Evolutionary conservation across 2,113 vertebrate genomes (phyloP).

Genomic region (Calyptommatus sinebrachiatus): DNA sequence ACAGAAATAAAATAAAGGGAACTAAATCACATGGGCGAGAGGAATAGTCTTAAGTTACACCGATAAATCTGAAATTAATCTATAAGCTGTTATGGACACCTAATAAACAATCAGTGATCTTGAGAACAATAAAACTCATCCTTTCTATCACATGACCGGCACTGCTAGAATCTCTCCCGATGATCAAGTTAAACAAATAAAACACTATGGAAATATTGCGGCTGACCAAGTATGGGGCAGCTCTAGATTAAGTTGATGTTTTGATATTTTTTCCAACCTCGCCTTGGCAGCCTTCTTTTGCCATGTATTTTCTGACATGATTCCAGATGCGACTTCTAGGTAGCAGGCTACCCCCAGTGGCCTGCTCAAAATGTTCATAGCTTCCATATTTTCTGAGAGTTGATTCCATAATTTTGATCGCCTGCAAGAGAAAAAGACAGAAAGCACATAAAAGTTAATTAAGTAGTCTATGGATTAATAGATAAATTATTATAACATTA

Average conservation of each 20-base stretch:
- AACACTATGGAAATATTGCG: not conserved
- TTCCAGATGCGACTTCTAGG: constrained; percentile 85
- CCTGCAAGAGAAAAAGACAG: constrained; percentile 67
- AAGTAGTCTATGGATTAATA: rapidly evolving
- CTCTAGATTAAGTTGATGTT: not conserved
- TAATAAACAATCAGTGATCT: too few species aligned
- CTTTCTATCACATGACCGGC: too few species aligned
- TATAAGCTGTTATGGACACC: too few species aligned
- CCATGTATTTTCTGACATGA: constrained; percentile 90
- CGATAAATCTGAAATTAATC: too few species aligned
- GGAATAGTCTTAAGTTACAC: too few species aligned
- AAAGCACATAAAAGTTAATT: not conserved
- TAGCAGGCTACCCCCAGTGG: constrained; percentile 86
- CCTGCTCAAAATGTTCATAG: constrained; percentile 90
- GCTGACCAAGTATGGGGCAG: not conserved
- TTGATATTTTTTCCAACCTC: constrained; percentile 74
- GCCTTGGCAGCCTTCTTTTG: constrained; percentile 91
- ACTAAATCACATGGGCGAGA: too few species aligned
- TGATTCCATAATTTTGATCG: constrained; percentile 86
- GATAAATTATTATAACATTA: not conserved
- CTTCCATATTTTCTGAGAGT: constrained; percentile 87
- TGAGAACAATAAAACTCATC: too few species aligned
- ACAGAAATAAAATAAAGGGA: too few species aligned
- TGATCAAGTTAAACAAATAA: not conserved
- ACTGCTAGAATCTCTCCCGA: not conserved